Conservation (phyloP, 1,140 invertebrate species). For the Bombus difficillimus region DNA sequence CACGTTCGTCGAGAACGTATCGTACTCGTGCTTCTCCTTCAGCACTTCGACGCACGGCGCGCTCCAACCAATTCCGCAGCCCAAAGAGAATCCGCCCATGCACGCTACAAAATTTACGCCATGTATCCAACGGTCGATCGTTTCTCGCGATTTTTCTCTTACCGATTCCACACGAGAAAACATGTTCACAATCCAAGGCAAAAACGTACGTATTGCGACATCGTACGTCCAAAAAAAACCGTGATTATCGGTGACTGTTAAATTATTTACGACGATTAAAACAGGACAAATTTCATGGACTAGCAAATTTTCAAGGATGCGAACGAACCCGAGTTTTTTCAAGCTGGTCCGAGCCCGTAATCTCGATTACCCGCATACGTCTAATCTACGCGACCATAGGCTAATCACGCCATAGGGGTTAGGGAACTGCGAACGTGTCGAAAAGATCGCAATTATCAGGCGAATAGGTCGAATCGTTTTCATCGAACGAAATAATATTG, state of each 20-base stretch:
- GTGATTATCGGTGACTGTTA: too few relatives aligned
- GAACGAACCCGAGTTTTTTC: too few relatives aligned
- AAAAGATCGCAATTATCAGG: background rate
- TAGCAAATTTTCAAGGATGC: too few relatives aligned
- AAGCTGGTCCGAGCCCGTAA: too few relatives aligned
- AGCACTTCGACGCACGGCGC: constrained; percentile 79
- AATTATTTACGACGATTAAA: too few relatives aligned
- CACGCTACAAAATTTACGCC: constrained; percentile 45
- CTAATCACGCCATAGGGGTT: too few relatives aligned
- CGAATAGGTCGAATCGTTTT: background rate
- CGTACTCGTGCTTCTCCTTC: constrained; percentile 60
- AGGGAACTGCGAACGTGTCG: background rate
- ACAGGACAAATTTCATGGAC: too few relatives aligned
- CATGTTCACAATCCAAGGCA: background rate
- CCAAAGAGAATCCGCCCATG: constrained; percentile 72
- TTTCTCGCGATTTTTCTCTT: background rate
- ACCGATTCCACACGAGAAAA: background rate
- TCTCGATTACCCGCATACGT: too few relatives aligned
- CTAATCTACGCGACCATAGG: too few relatives aligned
- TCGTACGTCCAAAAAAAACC: too few relatives aligned
- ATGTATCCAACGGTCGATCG: background rate
- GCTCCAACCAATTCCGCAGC: constrained; percentile 80
- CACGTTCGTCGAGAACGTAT: constrained; percentile 74
- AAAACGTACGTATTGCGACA: too few relatives aligned
- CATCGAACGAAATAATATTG: too few relatives aligned